Base-by-base conservation (phyloP, 2,113 vertebrate species). In the Collichthys lucidus region DNA sequence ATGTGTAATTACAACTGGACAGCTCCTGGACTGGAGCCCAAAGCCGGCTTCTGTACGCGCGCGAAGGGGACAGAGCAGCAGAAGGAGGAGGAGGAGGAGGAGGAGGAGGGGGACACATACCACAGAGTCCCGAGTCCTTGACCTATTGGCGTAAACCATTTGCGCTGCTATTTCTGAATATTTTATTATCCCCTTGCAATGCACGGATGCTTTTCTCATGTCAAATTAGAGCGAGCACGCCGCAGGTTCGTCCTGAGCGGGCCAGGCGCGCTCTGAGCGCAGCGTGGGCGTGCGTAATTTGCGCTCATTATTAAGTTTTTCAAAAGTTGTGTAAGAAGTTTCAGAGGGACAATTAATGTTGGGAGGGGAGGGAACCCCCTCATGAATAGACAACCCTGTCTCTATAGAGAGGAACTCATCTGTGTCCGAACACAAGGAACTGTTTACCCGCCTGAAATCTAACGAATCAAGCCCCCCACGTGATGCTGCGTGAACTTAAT, bases 1-100 rank as follows among this genome's bases (percentile, higher is more conserved):
- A 92, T 53, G 73, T 84, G 79, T 84, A 64, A 93, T 91, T 90
- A 89, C 91, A 83, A 86, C 79, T 83, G 93, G 74, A 88, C 90
- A 86, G 72, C 73, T 89, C 86, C 69, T 85, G 88, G 77, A 77
- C 53, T 17, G 50, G 35, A 40, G 35, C 35, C 35, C 35, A 40
- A 40, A 40, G 35, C 7, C 35, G 35, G 35, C 35, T 40, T 40
- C 35, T 2, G 35, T 40, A 40, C 8, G 35, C 35, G 35, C 35
- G 35, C 35, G 35, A 40, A 40, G 7, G 35, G n/a, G 35, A 40
- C 35, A 40, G 35, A 40, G 35, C 35, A 40, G n/a, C n/a, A n/a
- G n/a, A n/a, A n/a, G 29, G 29, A 31, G 29, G 29, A 4, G 29
- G 29, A 29, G 29, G 29, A 29, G 29, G 3, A 31, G 29, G 29